These are phyloP conservation scores for Apamea epomidion DNA, from an alignment of 2,888 invertebrate genomes.

Conservation along the genomic window DNA sequence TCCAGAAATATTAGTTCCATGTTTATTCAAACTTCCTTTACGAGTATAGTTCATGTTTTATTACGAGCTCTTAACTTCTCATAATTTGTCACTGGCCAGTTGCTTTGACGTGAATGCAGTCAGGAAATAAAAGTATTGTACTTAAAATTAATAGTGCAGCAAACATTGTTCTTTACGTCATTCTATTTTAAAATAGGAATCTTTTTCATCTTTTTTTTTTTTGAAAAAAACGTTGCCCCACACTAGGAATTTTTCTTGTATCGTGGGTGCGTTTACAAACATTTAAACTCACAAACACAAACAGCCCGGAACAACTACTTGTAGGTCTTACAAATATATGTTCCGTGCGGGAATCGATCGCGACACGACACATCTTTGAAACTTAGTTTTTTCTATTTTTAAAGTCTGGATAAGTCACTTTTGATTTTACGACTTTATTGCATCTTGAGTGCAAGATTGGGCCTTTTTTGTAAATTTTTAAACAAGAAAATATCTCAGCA, in stretches of 20 bases:
- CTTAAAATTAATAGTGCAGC: slow-evolving; percentile 37
- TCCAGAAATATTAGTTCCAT: no score
- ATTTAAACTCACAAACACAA: no score
- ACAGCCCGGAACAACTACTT: no score
- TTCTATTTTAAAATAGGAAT: slow-evolving; percentile 33
- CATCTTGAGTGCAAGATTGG: neutral
- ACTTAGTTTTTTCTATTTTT: slow-evolving; percentile 7
- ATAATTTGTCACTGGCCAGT: slow-evolving; percentile 32
- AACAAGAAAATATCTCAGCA: neutral
- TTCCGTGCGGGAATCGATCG: no score
- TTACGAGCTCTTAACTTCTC: slow-evolving; percentile 13
- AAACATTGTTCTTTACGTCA: slow-evolving; percentile 14
- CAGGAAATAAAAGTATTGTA: slow-evolving; percentile 6
- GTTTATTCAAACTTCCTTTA: neutral
- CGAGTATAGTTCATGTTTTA: neutral
- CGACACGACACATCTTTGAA: no score
- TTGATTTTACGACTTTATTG: neutral
- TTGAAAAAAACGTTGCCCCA: no score
- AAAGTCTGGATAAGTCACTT: neutral
- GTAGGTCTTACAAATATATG: no score
- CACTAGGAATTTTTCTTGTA: no score
- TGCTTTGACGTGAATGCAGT: slow-evolving; percentile 21
- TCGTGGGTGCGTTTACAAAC: no score
- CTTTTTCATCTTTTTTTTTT: no score
- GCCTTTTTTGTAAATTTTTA: neutral